Evolutionary conservation across 2,888 invertebrate species (phyloP), one percentile per base, ranked within the genome.

Genomic region (Meteorus cinctellus): DNA sequence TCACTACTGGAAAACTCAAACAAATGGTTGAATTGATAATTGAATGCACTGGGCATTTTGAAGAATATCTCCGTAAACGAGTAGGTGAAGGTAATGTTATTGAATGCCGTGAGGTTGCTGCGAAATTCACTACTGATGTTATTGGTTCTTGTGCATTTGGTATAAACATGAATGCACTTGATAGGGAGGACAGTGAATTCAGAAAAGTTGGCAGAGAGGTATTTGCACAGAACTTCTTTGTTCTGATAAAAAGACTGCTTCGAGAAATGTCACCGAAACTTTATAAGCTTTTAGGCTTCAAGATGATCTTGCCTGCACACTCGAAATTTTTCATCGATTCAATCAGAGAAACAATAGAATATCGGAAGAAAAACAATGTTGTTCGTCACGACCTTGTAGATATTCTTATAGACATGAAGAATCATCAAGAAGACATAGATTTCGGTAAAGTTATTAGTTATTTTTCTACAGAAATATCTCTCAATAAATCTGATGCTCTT

Each of bases 1-100:
- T 92, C 31, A 90, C 91, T 1, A 81, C 85, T 31, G 88, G 87
- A 71, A 90, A 91, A 77, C 91, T 88, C 72, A 92, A 91, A 81
- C 81, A 88, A 0, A 88, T 90, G 65, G 90, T 90, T 77, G 89
- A 90, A 0, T 86, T 91, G 14, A 88, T 91, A 4, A 84, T 84
- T 36, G 84, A 88, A 62, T 89, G 90, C 1, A 87, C 89, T 51
- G 77, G 84, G 10, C 85, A 84, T 60, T 78, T 92, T 81, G 84
- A 84, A 0, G 83, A 86, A 4, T 91, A 89, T 81, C 80, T 92
- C 2, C 83, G 86, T 1, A 82, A 85, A 45, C 62, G 77, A 66
- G 79, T 84, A 0, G 29, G 63, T 4, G 66, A 14, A 55, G 24
- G 41, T 31, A 59, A 79, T 27, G 60, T 66, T 0, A 76, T 79